Evolutionary conservation across 1,140 invertebrate genomes (phyloP).

Genomic region (Latrodectus geometricus): DNA sequence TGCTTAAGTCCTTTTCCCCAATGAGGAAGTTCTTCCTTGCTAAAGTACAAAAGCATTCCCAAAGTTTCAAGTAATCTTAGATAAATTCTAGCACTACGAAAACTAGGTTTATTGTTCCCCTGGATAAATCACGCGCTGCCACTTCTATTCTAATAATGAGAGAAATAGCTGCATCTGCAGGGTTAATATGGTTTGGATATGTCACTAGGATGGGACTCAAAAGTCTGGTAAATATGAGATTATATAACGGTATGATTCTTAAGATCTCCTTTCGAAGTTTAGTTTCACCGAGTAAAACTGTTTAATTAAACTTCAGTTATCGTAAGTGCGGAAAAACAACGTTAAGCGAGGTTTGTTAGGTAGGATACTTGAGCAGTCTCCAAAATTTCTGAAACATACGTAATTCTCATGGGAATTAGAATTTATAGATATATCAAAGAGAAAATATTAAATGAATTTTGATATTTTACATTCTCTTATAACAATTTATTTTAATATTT

Average conservation of each 20-base stretch:
- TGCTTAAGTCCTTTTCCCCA: too few relatives aligned
- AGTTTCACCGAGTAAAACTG: background rate
- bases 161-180: constrained; percentile 15
- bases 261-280: constrained; percentile 27
- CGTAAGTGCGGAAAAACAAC: background rate
- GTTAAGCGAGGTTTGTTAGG: background rate
- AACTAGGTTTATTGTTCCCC: constrained; percentile 29
- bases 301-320: constrained; percentile 45
- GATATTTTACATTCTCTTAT: too few relatives aligned
- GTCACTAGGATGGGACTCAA: constrained; percentile 27
- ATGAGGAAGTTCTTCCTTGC: too few relatives aligned
- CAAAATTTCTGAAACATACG: constrained; percentile 9
- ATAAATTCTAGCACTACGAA: background rate
- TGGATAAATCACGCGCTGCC: constrained; percentile 40
- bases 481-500: too few relatives aligned
- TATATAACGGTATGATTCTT: constrained; percentile 21
- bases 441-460: too few relatives aligned
- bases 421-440: too few relatives aligned
- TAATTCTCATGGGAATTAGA: too few relatives aligned
- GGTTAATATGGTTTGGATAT: constrained; percentile 48
- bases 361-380: background rate
- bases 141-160: constrained; percentile 37
- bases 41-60: too few relatives aligned
- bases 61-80: too few relatives aligned
- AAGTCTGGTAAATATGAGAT: constrained; percentile 42